Evolutionary conservation across 2,888 invertebrate genomes (phyloP), one percentile per base, ranked within the genome.

Genomic region (Synanthedon tipuliformis): DNA sequence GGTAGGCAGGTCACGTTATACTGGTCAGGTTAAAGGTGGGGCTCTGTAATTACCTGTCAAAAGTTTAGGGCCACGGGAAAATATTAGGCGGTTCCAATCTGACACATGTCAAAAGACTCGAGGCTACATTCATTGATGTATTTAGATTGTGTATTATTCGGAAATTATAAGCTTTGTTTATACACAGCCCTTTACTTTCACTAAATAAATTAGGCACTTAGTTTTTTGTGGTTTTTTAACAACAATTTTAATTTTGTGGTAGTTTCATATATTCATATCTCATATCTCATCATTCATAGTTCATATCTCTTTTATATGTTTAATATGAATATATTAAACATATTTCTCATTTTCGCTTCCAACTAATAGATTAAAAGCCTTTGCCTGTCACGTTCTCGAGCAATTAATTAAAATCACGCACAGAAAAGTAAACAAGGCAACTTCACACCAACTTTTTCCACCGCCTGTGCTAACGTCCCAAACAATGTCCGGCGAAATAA

Each of bases 21-120:
- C 45, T 45, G 45, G 45, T 13, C 13, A 13, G 13, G 23, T 50
- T 12, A 7, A 40, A 27, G 59, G 59, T 57, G 50, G 52, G 55
- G 51, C 56, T 53, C 56, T 52, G 56, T 62, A 61, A 62, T 62
- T 61, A 61, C 62, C 62, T 62, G 61, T 61, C 61, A 62, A 55
- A 62, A 61, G 60, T 62, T 62, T 62, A 59, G 57, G 60, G 59
- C 57, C 54, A 55, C 54, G 56, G 54, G 59, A 58, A 60, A 61
- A 59, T 61, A 62, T 62, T 55, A 57, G 59, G 58, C 56, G 59
- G 58, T 59, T 58, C 58, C 58, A 60, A 56, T 61, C 61, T 59
- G 62, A 56, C 62, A 62, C 50, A 50, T 50, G 50, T 34, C 50
- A 50, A 50, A 50, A 50, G 27, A 34, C 50, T 50, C 23, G 50